Evolutionary conservation across 1,140 invertebrate genomes (phyloP).

Genomic region (Meteorus sp.): DNA sequence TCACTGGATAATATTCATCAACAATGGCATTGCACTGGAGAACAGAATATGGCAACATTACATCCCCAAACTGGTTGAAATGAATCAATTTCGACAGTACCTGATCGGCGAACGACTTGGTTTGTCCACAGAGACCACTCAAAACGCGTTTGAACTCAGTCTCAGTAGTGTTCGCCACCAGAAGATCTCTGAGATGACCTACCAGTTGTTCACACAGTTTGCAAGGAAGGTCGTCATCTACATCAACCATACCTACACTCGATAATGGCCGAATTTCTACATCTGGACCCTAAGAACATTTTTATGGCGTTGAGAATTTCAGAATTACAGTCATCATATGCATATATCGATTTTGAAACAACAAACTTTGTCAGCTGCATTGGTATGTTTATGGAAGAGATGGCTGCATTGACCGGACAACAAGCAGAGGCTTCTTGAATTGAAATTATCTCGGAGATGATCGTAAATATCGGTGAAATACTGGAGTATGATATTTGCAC

Average conservation of each 20-base stretch:
- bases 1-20: slow-evolving; percentile 73
- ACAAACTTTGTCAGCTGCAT: slow-evolving; percentile 53
- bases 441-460: slow-evolving; percentile 66
- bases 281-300: slow-evolving; percentile 35
- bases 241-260: slow-evolving; percentile 60
- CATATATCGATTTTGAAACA: background rate
- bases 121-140: slow-evolving; percentile 79
- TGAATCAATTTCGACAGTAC: slow-evolving; percentile 33
- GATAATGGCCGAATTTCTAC: slow-evolving; percentile 64
- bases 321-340: background rate
- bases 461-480: slow-evolving; percentile 72
- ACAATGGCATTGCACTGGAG: slow-evolving; percentile 66
- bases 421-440: slow-evolving; percentile 69
- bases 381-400: slow-evolving; percentile 68
- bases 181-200: slow-evolving; percentile 73
- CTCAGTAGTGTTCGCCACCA: slow-evolving; percentile 85
- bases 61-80: background rate
- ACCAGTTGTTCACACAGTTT: slow-evolving; percentile 83
- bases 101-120: slow-evolving; percentile 64
- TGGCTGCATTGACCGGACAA: slow-evolving; percentile 71
- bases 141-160: slow-evolving; percentile 77
- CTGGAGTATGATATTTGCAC: slow-evolving; percentile 70
- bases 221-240: slow-evolving; percentile 74
- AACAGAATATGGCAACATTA: slow-evolving; percentile 29
- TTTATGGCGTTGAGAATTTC: background rate